Conservation (phyloP, 2,888 invertebrate species). For the Hofmannophila pseudospretella region DNA sequence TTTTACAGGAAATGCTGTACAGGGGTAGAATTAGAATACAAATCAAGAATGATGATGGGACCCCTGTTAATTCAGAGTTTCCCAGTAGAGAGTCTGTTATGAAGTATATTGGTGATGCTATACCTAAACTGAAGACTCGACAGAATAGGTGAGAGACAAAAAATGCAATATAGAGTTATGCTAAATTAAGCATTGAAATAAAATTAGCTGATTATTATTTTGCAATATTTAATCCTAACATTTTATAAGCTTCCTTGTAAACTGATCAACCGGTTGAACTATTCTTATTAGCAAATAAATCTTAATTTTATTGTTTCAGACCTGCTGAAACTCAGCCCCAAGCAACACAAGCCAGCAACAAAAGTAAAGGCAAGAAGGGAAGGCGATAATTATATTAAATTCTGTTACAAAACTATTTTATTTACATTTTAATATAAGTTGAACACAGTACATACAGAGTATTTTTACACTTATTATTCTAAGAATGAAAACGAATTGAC, state of each 20-base stretch:
- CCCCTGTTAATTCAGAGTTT: conserved; percentile 83
- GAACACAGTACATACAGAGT: not conserved
- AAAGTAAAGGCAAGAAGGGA: conserved; percentile 70
- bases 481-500: conserved; percentile 45
- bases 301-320: conserved; percentile 42
- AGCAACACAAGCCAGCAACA: conserved; percentile 45
- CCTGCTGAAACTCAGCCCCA: conserved; percentile 68
- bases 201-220: too few species aligned
- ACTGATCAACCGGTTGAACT: not conserved
- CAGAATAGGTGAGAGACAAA: conserved; percentile 67
- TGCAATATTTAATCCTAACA: too few species aligned
- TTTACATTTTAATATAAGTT: conserved; percentile 8
- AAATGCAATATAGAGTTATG: not conserved
- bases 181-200: not conserved
- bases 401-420: conserved; percentile 15
- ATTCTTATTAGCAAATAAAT: not conserved
- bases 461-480: conserved; percentile 12
- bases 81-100: conserved; percentile 87
- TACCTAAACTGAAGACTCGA: conserved; percentile 93
- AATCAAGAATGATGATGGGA: conserved; percentile 92
- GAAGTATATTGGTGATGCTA: conserved; percentile 87
- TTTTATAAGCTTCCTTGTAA: too few species aligned
- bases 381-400: conserved; percentile 46
- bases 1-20: conserved; percentile 84
- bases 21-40: conserved; percentile 96